These are phyloP conservation scores for Marmota flaviventris DNA, from an alignment of 2,113 vertebrate genomes.

Conservation along the genomic window DNA sequence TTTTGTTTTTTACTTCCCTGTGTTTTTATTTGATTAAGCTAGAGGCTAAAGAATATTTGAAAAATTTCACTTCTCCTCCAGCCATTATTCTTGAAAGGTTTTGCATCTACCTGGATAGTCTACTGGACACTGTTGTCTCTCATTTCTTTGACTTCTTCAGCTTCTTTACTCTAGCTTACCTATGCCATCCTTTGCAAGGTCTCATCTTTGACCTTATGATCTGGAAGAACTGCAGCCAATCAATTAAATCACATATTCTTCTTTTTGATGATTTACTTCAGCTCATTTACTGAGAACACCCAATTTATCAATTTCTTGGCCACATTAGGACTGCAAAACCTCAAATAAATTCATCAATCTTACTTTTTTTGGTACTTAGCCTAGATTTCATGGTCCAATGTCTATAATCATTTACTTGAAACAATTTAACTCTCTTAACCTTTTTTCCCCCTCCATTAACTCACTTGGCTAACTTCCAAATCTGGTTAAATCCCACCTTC, in stretches of 20 bases:
- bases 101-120: background rate
- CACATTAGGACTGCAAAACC: background rate
- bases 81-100: background rate
- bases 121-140: background rate
- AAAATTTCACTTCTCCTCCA: background rate
- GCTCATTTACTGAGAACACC: background rate
- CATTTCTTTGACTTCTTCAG: background rate
- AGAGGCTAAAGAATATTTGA: background rate
- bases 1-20: background rate
- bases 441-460: background rate
- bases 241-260: background rate
- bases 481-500: background rate
- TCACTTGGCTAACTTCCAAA: slow-evolving; percentile 29
- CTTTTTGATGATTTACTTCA: background rate
- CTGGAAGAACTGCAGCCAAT: background rate
- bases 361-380: background rate
- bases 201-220: background rate
- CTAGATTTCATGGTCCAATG: background rate
- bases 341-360: background rate
- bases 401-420: slow-evolving; percentile 55
- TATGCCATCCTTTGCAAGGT: background rate
- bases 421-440: slow-evolving; percentile 8
- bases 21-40: background rate
- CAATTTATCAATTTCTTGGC: slow-evolving; percentile 31
- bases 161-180: background rate